Evolutionary conservation across 1,140 invertebrate species (phyloP), one percentile per base, ranked within the genome.

Genomic region (Oedothorax gibbosus): DNA sequence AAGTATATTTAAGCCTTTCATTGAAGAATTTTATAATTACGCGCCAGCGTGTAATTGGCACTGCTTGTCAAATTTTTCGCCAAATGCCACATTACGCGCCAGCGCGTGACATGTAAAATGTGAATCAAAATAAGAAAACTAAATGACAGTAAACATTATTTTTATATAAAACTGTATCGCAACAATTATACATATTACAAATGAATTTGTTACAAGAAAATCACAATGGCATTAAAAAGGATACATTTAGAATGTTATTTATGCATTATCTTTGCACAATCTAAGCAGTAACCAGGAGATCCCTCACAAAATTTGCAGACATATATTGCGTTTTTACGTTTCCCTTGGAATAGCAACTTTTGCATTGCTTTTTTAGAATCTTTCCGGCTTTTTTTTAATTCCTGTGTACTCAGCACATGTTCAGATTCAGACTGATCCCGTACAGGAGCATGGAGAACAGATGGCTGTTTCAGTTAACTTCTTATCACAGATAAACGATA

Each of bases 1-100:
- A 71, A 73, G 51, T 73, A 73, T 73, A 73, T 73, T 73, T 73
- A 73, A 15, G 71, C 71, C 15, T 73, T 73, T 73, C 71, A 14
- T 56, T 7, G 21, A 56, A 56, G n/a, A 73, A 56, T 73, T 73
- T 73, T 21, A 18, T 73, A 54, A 73, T 18, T 73, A 73, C 71
- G 7, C 53, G n/a, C 71, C 51, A 73, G 71, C 51, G 4, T 12
- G 71, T 73, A 12, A 73, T 71, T 73, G 71, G 71, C 71, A 73
- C 71, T 73, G 53, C 71, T 0, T 21, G 20, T 14, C 35, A 71
- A 51, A 50, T 51, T 49, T 71, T 71, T 7, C 35, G 4, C 68
- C 49, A 71, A 71, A 49, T 71, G 21, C 68, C 68, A 49, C 35
- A 71, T 71, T 71, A 0, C 68, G 14, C 68, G 35, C 49, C 35